These are phyloP conservation scores for Anolis apletophallus DNA, from an alignment of 2,797 vertebrate genomes.

Conservation along the genomic window DNA sequence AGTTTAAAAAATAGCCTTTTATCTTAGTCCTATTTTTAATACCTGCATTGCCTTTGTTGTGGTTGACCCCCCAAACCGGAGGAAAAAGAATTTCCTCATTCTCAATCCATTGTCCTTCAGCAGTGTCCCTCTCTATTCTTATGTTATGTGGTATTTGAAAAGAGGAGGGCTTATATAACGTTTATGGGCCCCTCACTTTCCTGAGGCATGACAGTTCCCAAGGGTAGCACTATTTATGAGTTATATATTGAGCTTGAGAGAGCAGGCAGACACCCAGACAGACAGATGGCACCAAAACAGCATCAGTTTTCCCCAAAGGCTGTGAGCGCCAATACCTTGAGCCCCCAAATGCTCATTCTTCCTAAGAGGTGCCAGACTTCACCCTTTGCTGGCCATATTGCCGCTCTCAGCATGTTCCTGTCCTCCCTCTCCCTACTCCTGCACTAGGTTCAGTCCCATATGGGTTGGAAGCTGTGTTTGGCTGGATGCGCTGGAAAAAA, in stretches of 20 bases:
- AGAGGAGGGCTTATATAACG: not conserved
- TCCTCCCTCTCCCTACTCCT: not conserved
- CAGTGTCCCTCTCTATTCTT: not conserved
- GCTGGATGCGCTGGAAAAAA: not conserved
- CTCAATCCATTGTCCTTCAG: constrained; percentile 10
- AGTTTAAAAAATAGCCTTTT: constrained; percentile 11
- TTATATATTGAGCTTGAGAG: not conserved
- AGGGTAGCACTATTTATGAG: not conserved
- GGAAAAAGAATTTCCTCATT: constrained; percentile 7
- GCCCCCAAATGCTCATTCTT: not conserved
- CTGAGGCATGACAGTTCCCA: not conserved
- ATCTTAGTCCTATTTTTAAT: constrained; percentile 12
- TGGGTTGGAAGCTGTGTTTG: not conserved
- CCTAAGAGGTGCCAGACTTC: not conserved
- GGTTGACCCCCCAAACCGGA: not conserved
- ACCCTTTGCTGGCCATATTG: not conserved
- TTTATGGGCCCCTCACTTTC: not conserved
- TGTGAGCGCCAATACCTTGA: not conserved
- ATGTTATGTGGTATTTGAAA: not conserved
- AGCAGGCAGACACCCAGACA: not conserved
- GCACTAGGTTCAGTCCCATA: not conserved
- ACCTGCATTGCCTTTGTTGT: not conserved
- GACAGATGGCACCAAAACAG: not conserved
- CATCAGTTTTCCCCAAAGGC: not conserved
- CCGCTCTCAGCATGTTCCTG: not conserved